Conservation (phyloP, 2,113 vertebrate species). For the Syngnathus typhle region DNA sequence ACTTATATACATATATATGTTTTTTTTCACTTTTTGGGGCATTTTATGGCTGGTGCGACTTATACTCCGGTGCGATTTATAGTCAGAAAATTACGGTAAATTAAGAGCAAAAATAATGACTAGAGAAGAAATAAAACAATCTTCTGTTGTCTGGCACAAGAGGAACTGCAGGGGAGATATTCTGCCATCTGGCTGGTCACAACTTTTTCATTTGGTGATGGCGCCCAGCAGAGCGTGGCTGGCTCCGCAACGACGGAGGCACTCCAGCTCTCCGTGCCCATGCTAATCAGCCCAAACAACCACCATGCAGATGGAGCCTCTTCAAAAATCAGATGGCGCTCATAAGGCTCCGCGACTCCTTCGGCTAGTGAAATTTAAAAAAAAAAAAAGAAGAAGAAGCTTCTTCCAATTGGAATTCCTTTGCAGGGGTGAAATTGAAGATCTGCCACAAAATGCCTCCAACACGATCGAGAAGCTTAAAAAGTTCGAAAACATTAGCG, state of each 20-base stretch:
- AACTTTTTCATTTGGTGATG: constrained; percentile 33
- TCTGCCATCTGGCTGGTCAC: constrained; percentile 52
- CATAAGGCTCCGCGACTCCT: constrained; percentile 50
- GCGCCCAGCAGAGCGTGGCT: constrained; percentile 44
- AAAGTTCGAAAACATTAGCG: too few species aligned
- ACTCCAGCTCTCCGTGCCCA: constrained; percentile 42
- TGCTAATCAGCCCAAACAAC: constrained; percentile 60
- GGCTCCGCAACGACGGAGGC: constrained; percentile 38
- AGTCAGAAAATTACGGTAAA: too few species aligned
- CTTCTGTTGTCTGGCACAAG: constrained; percentile 21
- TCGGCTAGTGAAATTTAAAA: constrained; percentile 28
- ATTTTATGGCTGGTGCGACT: too few species aligned
- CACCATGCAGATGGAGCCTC: constrained; percentile 55
- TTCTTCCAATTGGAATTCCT: constrained; percentile 18
- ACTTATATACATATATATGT: too few species aligned
- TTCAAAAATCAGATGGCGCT: constrained; percentile 50
- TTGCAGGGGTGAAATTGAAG: constrained; percentile 5
- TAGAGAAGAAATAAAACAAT: background rate
- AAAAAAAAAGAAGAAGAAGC: constrained; percentile 12
- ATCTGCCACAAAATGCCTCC: too few species aligned
- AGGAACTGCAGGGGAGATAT: constrained; percentile 31
- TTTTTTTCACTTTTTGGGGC: too few species aligned
- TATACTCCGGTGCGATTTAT: too few species aligned
- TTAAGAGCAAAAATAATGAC: too few species aligned
- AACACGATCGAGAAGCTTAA: too few species aligned